Evolutionary conservation across 2,888 invertebrate genomes (phyloP).

Genomic region (Drosophila diplacantha): DNA sequence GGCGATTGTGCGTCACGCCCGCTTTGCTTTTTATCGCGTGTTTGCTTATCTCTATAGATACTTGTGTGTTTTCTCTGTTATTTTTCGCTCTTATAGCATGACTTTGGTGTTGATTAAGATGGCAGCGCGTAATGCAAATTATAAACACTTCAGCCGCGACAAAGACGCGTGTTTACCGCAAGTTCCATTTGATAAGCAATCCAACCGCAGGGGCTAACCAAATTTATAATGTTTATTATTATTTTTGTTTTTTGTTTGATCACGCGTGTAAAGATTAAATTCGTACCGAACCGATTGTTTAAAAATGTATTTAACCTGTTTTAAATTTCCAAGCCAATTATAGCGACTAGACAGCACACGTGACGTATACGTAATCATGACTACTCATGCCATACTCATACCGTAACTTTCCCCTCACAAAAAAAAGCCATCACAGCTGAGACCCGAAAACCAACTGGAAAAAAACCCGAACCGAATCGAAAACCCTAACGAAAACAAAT

Average conservation of each 20-base stretch:
- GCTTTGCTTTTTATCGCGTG: constrained; percentile 54
- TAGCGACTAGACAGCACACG: constrained; percentile 38
- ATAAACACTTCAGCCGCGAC: constrained; percentile 46
- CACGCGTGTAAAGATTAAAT: constrained; percentile 11
- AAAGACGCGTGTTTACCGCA: constrained; percentile 39
- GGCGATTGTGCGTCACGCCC: constrained; percentile 55
- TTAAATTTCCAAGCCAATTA: constrained; percentile 7
- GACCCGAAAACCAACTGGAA: constrained; percentile 15
- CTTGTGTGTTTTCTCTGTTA: constrained; percentile 46
- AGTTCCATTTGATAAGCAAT: constrained; percentile 36
- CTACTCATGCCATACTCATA: constrained; percentile 4
- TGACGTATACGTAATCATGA: constrained; percentile 38
- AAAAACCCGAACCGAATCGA: constrained; percentile 19
- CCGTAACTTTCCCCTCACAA: constrained; percentile 22
- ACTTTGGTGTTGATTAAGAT: constrained; percentile 35
- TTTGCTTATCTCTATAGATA: constrained; percentile 51
- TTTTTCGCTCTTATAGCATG: constrained; percentile 23
- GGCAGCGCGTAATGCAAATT: constrained; percentile 48
- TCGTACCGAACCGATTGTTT: constrained; percentile 4
- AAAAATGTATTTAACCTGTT: constrained; percentile 12
- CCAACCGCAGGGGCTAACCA: constrained; percentile 15
- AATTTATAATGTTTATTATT: constrained; percentile 20
- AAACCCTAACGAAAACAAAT: constrained; percentile 15
- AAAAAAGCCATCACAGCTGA: background rate
- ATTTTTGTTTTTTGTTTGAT: constrained; percentile 8